Evolutionary conservation across 2,888 invertebrate species (phyloP).

Genomic region (Drosophila longiperda): DNA sequence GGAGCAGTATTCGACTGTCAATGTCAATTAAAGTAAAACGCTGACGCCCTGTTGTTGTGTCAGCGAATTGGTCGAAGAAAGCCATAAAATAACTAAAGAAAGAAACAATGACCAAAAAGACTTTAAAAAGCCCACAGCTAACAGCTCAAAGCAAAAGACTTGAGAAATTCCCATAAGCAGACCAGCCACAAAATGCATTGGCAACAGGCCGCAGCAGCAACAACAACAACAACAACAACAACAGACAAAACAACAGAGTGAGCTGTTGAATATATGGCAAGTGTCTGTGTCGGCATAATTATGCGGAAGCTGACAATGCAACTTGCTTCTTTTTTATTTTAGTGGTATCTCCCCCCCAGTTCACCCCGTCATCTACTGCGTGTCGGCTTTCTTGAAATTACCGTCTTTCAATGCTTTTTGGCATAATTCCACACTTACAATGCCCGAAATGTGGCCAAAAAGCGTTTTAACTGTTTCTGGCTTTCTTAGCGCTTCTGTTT

Average conservation of each 20-base stretch:
- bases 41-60: constrained; percentile 73
- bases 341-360: background rate
- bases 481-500: constrained; percentile 54
- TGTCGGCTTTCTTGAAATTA: constrained; percentile 41
- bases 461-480: constrained; percentile 33
- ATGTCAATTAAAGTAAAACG: constrained; percentile 73
- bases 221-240: constrained; percentile 25
- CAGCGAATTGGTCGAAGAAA: constrained; percentile 71
- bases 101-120: constrained; percentile 38
- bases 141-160: constrained; percentile 37
- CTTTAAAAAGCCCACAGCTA: constrained; percentile 23
- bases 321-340: constrained; percentile 51
- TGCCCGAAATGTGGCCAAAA: constrained; percentile 46
- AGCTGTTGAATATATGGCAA: constrained; percentile 39
- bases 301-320: constrained; percentile 81
- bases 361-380: constrained; percentile 4
- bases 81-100: constrained; percentile 17
- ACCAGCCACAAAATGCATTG: constrained; percentile 51
- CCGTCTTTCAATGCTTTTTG: constrained; percentile 61
- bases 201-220: constrained; percentile 31
- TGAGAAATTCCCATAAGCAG: constrained; percentile 71
- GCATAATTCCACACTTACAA: constrained; percentile 61
- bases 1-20: constrained; percentile 56
- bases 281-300: constrained; percentile 76
- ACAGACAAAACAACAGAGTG: constrained; percentile 29